phyloP scores from a whole-genome alignment of 2,113 vertebrate species.

The Chaetodon auriga region DNA sequence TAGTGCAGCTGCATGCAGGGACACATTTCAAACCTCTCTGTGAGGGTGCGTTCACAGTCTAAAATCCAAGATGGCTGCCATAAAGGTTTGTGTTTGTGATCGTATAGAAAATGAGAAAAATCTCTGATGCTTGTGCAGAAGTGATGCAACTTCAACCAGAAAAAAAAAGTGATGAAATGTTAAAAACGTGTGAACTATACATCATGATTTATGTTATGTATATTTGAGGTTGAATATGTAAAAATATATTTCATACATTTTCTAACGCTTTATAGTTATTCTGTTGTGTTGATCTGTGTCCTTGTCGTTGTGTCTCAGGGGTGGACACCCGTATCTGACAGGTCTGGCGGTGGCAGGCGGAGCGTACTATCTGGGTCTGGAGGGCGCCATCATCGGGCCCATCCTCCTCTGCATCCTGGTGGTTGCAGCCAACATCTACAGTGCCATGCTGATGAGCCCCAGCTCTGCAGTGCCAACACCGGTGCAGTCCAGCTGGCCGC shows the following conservation, averaged over 20 bases:
- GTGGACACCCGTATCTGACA: slow-evolving; percentile 97
- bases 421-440: slow-evolving; percentile 98
- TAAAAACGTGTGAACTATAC: not conserved
- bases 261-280: not conserved
- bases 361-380: slow-evolving; percentile 95
- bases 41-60: not conserved
- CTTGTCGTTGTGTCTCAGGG: slow-evolving; percentile 79
- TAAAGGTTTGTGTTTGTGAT: not conserved
- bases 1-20: not conserved
- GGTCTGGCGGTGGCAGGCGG: slow-evolving; percentile 97
- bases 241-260: not conserved
- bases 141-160: no score
- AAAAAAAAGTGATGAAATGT: no score
- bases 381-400: slow-evolving; percentile 98
- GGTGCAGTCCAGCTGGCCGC: slow-evolving; percentile 87
- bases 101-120: no score
- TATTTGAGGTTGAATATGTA: not conserved
- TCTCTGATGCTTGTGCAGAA: no score
- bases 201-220: not conserved
- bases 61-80: not conserved
- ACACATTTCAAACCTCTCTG: not conserved
- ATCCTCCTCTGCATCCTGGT: slow-evolving; percentile 98
- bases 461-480: slow-evolving; percentile 90
- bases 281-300: not conserved
- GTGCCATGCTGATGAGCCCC: slow-evolving; percentile 97